Evolutionary conservation across 2,888 invertebrate species (phyloP).

Genomic region (Dysmachus trigonus): DNA sequence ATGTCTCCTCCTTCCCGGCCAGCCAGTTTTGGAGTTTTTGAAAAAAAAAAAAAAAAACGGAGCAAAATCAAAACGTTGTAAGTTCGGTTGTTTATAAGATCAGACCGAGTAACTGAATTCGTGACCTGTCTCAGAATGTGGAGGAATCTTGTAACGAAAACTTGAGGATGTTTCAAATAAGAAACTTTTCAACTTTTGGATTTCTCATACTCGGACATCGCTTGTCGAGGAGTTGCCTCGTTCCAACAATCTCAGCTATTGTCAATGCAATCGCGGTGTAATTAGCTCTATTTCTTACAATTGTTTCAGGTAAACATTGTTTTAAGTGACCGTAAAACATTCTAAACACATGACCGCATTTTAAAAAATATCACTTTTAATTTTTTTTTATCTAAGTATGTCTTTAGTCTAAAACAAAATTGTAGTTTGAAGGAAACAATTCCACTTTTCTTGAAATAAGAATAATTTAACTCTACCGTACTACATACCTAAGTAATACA

Average conservation of each 20-base stretch:
- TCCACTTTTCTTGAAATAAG: too few relatives aligned
- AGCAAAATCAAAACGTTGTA: conserved; percentile 3
- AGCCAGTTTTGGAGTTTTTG: background rate
- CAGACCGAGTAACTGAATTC: conserved; percentile 23
- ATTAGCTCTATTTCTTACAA: background rate
- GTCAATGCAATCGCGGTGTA: background rate
- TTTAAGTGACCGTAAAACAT: background rate
- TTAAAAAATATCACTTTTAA: too few relatives aligned
- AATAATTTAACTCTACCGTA: too few relatives aligned
- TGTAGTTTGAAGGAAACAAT: too few relatives aligned
- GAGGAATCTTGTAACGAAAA: conserved; percentile 35
- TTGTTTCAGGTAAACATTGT: background rate
- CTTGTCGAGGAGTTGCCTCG: background rate
- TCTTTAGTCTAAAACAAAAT: too few relatives aligned
- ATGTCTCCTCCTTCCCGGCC: background rate
- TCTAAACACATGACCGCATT: background rate
- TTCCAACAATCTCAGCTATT: background rate
- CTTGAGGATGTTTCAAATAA: conserved; percentile 27
- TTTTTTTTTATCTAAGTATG: too few relatives aligned
- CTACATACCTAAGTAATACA: too few relatives aligned
- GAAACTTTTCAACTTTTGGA: background rate
- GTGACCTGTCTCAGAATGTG: conserved; percentile 34
- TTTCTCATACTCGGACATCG: background rate
- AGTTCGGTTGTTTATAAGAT: conserved; percentile 34
- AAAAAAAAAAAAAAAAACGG: background rate